Conservation (phyloP, 2,113 vertebrate genomes). For the Harpagus bidentatus region DNA sequence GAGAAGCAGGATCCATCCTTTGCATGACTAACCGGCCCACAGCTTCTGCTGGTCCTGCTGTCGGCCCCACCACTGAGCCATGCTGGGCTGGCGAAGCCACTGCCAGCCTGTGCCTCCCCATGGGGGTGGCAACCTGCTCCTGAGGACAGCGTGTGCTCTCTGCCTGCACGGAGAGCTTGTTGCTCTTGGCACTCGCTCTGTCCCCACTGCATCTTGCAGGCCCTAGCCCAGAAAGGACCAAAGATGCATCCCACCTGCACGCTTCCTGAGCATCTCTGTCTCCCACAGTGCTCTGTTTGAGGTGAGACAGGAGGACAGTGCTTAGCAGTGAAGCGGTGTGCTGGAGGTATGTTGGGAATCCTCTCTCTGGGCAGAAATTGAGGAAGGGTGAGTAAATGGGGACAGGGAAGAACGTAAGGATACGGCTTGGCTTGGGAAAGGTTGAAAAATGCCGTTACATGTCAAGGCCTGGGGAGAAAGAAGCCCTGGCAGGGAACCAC, state of each 20-base stretch:
- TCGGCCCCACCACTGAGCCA: neutral
- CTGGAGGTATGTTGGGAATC: neutral
- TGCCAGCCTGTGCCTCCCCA: neutral
- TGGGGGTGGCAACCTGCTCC: neutral
- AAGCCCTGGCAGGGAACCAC: neutral
- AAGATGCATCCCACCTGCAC: fast-evolving
- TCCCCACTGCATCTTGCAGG: neutral
- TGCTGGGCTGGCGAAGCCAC: neutral
- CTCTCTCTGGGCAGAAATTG: neutral
- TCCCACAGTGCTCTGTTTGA: fast-evolving
- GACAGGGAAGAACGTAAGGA: neutral
- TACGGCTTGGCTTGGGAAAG: neutral
- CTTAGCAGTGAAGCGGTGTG: neutral
- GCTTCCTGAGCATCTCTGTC: neutral
- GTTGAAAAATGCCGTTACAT: neutral
- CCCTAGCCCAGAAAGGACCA: neutral
- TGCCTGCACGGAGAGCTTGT: neutral
- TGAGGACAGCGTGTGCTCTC: neutral
- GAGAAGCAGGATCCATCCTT: neutral
- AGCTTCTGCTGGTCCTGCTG: neutral
- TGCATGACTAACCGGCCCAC: neutral
- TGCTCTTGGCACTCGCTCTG: neutral
- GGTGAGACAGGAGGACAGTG: neutral
- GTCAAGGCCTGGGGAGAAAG: neutral
- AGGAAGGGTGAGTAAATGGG: neutral